Conservation (phyloP, 92 coral and sea anemone species). For the Umimayanthus chanpuru region DNA sequence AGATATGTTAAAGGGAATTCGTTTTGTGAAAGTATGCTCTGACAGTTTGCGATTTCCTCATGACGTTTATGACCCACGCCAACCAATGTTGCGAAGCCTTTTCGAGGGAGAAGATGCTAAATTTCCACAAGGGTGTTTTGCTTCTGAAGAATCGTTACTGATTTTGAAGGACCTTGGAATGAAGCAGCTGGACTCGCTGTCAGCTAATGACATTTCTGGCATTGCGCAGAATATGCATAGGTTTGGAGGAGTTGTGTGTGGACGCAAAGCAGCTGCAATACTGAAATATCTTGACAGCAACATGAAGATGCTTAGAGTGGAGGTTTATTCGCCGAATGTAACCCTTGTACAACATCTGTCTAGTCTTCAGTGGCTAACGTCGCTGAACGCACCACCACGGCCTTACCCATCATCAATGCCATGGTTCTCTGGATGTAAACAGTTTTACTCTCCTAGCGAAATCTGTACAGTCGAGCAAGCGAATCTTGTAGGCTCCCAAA, state of each 20-base stretch:
- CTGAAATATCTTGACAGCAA: conserved; percentile 57
- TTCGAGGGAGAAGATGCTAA: conserved; percentile 15
- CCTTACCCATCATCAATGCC: conserved; percentile 72
- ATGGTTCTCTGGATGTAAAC: conserved; percentile 48
- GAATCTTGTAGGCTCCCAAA: conserved; percentile 65
- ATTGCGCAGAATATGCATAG: conserved; percentile 38
- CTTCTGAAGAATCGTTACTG: conserved; percentile 24
- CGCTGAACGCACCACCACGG: conserved; percentile 49
- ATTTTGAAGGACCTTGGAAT: conserved; percentile 28
- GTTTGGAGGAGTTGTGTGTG: conserved; percentile 12
- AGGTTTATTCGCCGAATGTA: background rate
- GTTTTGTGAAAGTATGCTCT: conserved; percentile 24
- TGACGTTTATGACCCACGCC: conserved; percentile 11
- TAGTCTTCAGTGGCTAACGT: conserved; percentile 59
- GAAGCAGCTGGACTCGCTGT: background rate
- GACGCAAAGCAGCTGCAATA: conserved; percentile 60
- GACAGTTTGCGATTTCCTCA: conserved; percentile 17
- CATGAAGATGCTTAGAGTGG: conserved; percentile 23
- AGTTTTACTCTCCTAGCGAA: conserved; percentile 62
- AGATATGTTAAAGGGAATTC: conserved; percentile 14
- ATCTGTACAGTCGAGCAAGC: conserved; percentile 46
- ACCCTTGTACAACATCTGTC: conserved; percentile 26
- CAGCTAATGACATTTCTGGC: conserved; percentile 44
- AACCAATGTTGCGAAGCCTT: background rate
- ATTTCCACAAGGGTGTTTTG: conserved; percentile 29